These are phyloP conservation scores for Chrysaora quinquecirrha DNA, from an alignment of 30 jellyfish, hydroid and myxozoan species.

Conservation along the genomic window DNA sequence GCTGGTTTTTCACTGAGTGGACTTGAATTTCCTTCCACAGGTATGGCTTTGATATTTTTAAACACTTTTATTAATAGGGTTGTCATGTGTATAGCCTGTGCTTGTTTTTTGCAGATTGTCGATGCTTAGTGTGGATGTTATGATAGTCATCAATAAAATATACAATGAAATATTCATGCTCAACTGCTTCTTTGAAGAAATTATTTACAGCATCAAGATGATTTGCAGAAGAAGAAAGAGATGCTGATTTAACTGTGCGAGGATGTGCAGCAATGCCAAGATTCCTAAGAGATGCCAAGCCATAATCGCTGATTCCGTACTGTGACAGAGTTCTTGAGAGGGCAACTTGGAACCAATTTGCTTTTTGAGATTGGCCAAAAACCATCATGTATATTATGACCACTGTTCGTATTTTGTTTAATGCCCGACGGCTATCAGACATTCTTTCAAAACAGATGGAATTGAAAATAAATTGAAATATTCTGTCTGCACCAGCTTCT, in stretches of 20 bases:
- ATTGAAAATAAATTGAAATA: slow-evolving; percentile 17
- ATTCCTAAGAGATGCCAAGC: slow-evolving; percentile 34
- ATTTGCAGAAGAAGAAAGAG: not conserved
- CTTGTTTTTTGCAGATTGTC: slow-evolving; percentile 19
- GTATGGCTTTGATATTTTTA: not conserved
- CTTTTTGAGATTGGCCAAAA: slow-evolving; percentile 45
- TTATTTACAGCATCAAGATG: slow-evolving; percentile 8
- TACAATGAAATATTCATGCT: slow-evolving; percentile 19
- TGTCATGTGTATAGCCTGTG: slow-evolving; percentile 43
- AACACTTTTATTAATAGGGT: slow-evolving; percentile 31
- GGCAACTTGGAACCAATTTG: slow-evolving; percentile 46
- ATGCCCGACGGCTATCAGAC: slow-evolving; percentile 7
- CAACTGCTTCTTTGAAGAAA: slow-evolving; percentile 11
- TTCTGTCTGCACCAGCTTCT: slow-evolving; percentile 32
- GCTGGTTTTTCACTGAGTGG: slow-evolving; percentile 15
- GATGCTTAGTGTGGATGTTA: slow-evolving; percentile 52
- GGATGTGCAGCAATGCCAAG: slow-evolving; percentile 51
- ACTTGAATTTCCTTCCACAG: not conserved
- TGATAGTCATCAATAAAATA: slow-evolving; percentile 40
- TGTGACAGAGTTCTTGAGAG: slow-evolving; percentile 43
- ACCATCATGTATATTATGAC: slow-evolving; percentile 35
- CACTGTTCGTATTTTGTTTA: slow-evolving; percentile 25
- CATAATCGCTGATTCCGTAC: slow-evolving; percentile 41
- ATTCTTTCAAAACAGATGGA: slow-evolving; percentile 8
- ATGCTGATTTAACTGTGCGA: slow-evolving; percentile 24